Evolutionary conservation across 2,797 vertebrate species (phyloP).

Genomic region (Taeniopygia guttata): DNA sequence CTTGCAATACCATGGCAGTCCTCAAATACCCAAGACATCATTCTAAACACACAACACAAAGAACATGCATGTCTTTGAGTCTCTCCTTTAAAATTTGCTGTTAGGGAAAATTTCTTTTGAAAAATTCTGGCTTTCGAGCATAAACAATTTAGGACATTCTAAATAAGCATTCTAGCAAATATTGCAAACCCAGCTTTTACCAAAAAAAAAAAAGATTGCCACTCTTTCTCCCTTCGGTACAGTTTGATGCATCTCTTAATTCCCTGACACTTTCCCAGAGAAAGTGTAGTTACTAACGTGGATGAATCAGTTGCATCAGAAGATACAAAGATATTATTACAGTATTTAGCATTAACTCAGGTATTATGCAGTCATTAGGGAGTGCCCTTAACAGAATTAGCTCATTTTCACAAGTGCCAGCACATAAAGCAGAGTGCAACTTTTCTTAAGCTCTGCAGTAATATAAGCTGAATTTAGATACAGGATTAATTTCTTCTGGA

Average conservation of each 20-base stretch:
- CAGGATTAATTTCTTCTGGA: not conserved
- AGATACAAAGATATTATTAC: not conserved
- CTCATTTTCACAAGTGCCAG: not conserved
- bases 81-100: not conserved
- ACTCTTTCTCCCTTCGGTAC: not conserved
- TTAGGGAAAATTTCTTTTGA: not conserved
- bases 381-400: not conserved
- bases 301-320: not conserved
- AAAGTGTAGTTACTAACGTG: not conserved
- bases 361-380: not conserved
- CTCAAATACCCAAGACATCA: not conserved
- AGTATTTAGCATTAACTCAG: not conserved
- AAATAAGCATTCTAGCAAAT: not conserved
- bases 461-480: not conserved
- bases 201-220: not conserved
- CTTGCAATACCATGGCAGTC: not conserved
- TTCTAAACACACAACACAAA: not conserved
- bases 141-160: not conserved
- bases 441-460: not conserved
- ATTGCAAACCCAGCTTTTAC: not conserved
- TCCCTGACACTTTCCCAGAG: not conserved
- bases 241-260: not conserved
- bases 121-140: not conserved
- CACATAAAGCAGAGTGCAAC: not conserved
- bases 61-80: not conserved